Base-by-base conservation (phyloP, 2,888 invertebrate genomes). In the Nemoura dubitans region DNA sequence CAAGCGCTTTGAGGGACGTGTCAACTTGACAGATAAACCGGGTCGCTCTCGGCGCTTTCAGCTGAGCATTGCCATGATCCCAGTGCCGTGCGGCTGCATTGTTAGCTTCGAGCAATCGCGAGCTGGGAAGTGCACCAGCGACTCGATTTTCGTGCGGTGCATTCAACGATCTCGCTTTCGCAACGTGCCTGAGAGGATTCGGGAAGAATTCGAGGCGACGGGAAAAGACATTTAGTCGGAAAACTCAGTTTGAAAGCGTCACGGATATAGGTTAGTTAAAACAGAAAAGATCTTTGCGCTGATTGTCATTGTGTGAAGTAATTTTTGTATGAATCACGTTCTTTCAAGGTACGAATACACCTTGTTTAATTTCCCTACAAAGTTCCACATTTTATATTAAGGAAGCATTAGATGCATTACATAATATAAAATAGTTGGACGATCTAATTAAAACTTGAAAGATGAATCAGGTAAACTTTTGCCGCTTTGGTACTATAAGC, bases 401-500 rank as follows among this genome's bases (percentile, higher is more conserved):
- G 59, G 59, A 21, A 36, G 16, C 59, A 59, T 10, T 10, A 59
- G 59, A 16, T 59, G 59, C 59, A 59, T 59, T 59, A 1, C n/a
- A n/a, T 59, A 16, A 59, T 59, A 59, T 59, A 59, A 59, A 59
- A 78, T 78, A 78, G 27, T 28, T 14, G 81, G 30, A 30, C 28
- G 81, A n/a, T 28, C 30, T 81, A 81, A 81, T 81, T 81, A 81
- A 30, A 81, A 81, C 28, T 81, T 30, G 30, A 81, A 29, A 81
- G 30, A 81, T 81, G 81, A 81, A 81, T 81, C 81, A 81, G 81
- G 30, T n/a, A 81, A 81, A 81, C 27, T 81, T 81, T 81, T 29
- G 59, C 16, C 59, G 21, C 10, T 1, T 14, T 0, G 6, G n/a
- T 21, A n/a, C n/a, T n/a, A 21, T 16, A 81, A 28, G 26, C 81